Base-by-base conservation (phyloP, 2,888 invertebrate genomes). In the Andrena dorsata region DNA sequence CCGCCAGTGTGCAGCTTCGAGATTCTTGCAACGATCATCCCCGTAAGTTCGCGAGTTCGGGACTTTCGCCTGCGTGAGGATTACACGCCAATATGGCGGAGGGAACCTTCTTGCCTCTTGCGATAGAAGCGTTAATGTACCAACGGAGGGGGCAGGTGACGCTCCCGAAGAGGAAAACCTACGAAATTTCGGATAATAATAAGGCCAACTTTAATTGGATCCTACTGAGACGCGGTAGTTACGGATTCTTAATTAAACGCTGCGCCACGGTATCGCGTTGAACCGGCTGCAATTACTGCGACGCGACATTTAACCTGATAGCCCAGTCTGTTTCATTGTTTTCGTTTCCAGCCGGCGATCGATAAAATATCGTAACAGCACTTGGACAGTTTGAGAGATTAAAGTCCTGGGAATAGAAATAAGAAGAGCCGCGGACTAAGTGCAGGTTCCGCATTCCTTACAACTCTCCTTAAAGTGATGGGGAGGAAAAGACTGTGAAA, bases 11-110 rank as follows among this genome's bases (percentile, higher is more conserved):
- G 28, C 51, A 20, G 28, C 28, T 35, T 51, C 49, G 65, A 7
- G 23, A 65, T 70, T 65, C 78, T 70, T 77, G 70, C 8, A 8
- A 23, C 13, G 49, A 79, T 72, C 32, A 68, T 68, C 16, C 28
- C 63, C 26, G 5, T 8, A 63, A 69, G 72, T 76, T 80, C 32
- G 26, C 13, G 41, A 78, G 30, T 51, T 68, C n/a, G n/a, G 2
- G 68, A 78, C 47, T 75, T 16, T 1, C 28, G 23, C 63, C 56
- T 23, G 63, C 32, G 41, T 61, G 77, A 61, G 77, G 77, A 77
- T 80, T 80, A 77, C 68, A 63, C 51, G 66, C 60, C 32, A n/a
- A n/a, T n/a, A n/a, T n/a, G n/a, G 28, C 65, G 16, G 60, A 7
- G 10, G n/a, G 10, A 23, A 71, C 68, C 60, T 30, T 72, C 32